Base-by-base conservation (phyloP, 2,113 vertebrate species). In the Ondatra zibethicus region DNA sequence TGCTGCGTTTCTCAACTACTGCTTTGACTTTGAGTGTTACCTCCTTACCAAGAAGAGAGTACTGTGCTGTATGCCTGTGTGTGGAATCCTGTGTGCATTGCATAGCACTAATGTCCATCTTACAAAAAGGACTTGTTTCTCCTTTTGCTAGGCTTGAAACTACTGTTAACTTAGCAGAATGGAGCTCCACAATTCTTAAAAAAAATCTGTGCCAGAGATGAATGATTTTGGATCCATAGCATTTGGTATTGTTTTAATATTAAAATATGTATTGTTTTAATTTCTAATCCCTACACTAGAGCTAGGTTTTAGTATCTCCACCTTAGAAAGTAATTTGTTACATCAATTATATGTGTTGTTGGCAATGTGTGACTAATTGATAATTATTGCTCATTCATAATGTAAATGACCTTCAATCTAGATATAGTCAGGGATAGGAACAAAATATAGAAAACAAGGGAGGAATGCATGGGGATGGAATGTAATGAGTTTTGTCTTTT, bases 241-340 rank as follows among this genome's bases (percentile, higher is more conserved):
- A 66, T 73, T 91, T 96, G 27, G 89, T 76, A 81, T 36, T 93
- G 45, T 10, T 39, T 75, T 90, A 75, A 65, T 29, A 89, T 33
- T 93, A 52, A 88, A 42, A 70, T 50, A 14, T 81, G 9, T 63
- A 52, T 91, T 93, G 4, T 52, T 91, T 88, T 75, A 80, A 42
- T 8, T 66, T 72, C 58, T 39, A 85, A 66, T 90, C 77, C 14
- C 42, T 58, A 42, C 1, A 39, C 70, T 63, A 66, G 31, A 88
- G 63, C 39, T 77, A 50, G 11, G 6, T 88, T 88, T 78, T 65
- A 65, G 12, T 29, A 29, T 84, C 45, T 58, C 90, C 1, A 29
- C 86, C 84, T n/a, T 80, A 25, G 88, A 42, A 88, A 65, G 39
- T 89, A 52, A n/a, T 84, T n/a, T 10, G 45, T 82, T 25, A 73